A percentile compares a stretch with the other conserved stretches of the same genome.
These are phyloP conservation scores for Pampusana beccarii DNA, from an alignment of 2,113 vertebrate genomes.

Conservation along the genomic window DNA sequence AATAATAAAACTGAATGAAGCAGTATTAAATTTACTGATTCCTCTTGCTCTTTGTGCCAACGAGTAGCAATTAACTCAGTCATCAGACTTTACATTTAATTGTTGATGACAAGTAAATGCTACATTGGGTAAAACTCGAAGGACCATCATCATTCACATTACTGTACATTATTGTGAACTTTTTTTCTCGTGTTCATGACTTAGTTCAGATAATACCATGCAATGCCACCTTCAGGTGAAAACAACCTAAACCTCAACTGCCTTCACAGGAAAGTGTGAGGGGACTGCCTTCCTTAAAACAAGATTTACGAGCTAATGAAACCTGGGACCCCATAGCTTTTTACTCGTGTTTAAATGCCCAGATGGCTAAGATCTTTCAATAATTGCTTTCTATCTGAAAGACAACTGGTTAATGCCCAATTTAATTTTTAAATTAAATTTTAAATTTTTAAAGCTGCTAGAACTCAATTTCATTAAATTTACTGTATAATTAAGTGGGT, in stretches of 20 bases:
- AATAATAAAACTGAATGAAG: background rate
- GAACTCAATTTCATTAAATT: background rate
- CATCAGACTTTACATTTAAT: background rate
- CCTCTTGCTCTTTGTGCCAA: background rate
- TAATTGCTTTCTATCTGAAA: background rate
- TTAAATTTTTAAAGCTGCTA: background rate
- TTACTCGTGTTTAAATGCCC: background rate
- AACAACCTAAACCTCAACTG: background rate
- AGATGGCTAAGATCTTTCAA: background rate
- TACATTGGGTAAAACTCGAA: background rate
- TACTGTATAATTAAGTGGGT: background rate
- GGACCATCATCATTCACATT: background rate
- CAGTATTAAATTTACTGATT: background rate
- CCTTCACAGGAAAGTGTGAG: background rate
- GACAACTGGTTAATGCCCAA: background rate
- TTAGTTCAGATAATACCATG: background rate
- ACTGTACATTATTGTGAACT: accelerated
- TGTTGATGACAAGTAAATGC: background rate
- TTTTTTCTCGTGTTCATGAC: background rate
- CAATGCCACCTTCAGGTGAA: background rate
- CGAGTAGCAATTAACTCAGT: background rate
- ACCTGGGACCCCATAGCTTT: accelerated
- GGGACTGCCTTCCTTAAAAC: background rate
- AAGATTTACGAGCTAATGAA: background rate
- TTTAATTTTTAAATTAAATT: background rate